Base-by-base conservation (phyloP, 2,113 vertebrate genomes). In the Colius striatus region DNA sequence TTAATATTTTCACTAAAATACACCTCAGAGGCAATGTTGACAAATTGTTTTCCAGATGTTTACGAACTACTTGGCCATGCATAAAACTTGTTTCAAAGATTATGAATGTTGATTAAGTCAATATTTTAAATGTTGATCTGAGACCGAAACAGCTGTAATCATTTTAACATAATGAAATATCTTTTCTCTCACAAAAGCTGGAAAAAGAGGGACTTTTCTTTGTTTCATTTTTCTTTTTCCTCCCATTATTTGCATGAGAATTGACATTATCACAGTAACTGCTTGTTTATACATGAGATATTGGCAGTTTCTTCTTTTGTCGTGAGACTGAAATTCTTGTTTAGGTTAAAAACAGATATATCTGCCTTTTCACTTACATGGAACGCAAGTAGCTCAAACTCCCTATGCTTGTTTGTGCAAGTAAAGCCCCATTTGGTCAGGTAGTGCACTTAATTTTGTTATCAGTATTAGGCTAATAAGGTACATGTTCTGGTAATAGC, bases 1-100 rank as follows among this genome's bases (percentile, higher is more conserved):
- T 92, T 86, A 75, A 86, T 45, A 57, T 94, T 93, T 94, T 93
- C 73, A 68, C 80, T 88, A 95, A 88, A 91, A 91, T 34, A 45
- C 47, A 93, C 84, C 67, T 94, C 89, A 93, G 58, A 96, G 63
- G 51, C 47, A 85, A 36, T 87, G 82, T 13, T 86, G 82, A 88
- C 60, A 86, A 92, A 90, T 84, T 5, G 16, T 80, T 91, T 78
- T 84, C 29, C 63, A 94, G 85, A 93, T 84, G 21, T 76, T 43
- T 95, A 25, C 58, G 34, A 71, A 32, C 13, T 77, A 70, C 53
- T 92, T 91, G 34, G 25, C 71, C 75, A 80, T 54, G 54, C 65
- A 91, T 73, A 91, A 87, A 93, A 70, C 58, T 83, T n/a, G 32
- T 80, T 94, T 66, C 88, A 87, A 90, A 73, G 17, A 76, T 85